These are phyloP conservation scores for Cephalophus harveyi DNA, from an alignment of 2,113 vertebrate species.

Conservation along the genomic window DNA sequence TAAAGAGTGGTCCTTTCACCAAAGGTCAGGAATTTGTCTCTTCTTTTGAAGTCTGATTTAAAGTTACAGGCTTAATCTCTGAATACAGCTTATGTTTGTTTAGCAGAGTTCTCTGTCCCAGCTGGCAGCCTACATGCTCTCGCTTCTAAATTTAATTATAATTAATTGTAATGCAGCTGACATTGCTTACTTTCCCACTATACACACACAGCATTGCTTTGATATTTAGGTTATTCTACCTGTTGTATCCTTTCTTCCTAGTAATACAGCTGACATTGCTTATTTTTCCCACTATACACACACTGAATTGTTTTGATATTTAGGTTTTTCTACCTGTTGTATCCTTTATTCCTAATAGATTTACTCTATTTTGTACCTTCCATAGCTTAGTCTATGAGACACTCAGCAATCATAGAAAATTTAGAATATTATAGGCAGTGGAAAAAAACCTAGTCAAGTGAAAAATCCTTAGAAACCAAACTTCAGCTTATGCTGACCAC, in stretches of 20 bases:
- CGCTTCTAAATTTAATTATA: background rate
- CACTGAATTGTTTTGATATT: background rate
- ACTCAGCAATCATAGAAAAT: conserved; percentile 1
- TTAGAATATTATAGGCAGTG: background rate
- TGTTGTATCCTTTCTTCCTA: background rate
- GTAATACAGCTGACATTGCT: background rate
- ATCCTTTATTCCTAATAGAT: background rate
- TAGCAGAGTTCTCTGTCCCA: background rate
- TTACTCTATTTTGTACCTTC: background rate
- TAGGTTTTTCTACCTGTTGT: background rate
- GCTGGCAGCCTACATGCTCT: background rate
- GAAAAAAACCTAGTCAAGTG: background rate
- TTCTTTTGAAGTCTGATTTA: background rate
- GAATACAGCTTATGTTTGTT: background rate
- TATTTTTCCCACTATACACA: background rate
- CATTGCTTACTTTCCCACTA: background rate
- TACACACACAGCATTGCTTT: background rate
- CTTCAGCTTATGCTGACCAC: background rate
- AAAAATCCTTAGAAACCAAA: conserved; percentile 27
- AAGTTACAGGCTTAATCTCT: background rate
- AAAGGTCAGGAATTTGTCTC: background rate
- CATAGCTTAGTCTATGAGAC: background rate
- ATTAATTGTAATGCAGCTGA: background rate
- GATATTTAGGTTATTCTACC: background rate
- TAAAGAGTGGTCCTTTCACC: background rate